phyloP scores from a whole-genome alignment of 1,140 invertebrate species.

The Drosophila parabipectinata region DNA sequence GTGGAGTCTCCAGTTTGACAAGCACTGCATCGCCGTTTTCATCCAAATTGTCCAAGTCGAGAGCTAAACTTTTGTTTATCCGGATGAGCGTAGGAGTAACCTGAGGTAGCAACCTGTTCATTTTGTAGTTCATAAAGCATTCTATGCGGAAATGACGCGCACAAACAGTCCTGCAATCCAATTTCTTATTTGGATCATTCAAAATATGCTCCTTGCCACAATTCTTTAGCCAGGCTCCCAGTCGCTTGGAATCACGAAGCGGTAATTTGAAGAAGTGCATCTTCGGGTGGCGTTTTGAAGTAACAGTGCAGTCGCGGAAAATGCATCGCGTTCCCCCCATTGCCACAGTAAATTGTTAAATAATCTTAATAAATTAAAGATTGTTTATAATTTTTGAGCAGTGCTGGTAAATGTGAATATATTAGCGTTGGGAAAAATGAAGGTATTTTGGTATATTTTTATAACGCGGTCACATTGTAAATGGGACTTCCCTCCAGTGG shows the following conservation, averaged over 20 bases:
- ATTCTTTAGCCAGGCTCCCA: constrained; percentile 83
- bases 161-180: constrained; percentile 84
- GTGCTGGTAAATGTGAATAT: background rate
- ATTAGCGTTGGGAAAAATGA: background rate
- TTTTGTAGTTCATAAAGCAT: constrained; percentile 85
- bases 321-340: constrained; percentile 85
- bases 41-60: constrained; percentile 52
- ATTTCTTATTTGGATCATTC: constrained; percentile 73
- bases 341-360: background rate
- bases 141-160: constrained; percentile 84
- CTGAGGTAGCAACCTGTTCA: constrained; percentile 54
- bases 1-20: constrained; percentile 43
- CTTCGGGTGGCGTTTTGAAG: constrained; percentile 78
- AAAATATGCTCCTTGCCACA: constrained; percentile 72
- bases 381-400: background rate
- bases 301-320: constrained; percentile 83
- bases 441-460: background rate
- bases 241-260: constrained; percentile 79
- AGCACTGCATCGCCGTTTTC: constrained; percentile 52
- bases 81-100: constrained; percentile 61
- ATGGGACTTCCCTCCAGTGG: background rate
- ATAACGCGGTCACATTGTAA: background rate
- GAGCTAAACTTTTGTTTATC: constrained; percentile 42
- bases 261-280: constrained; percentile 85
- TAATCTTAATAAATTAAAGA: background rate